phyloP scores from a whole-genome alignment of 2,797 vertebrate species.

The Syngnathus rostellatus region DNA sequence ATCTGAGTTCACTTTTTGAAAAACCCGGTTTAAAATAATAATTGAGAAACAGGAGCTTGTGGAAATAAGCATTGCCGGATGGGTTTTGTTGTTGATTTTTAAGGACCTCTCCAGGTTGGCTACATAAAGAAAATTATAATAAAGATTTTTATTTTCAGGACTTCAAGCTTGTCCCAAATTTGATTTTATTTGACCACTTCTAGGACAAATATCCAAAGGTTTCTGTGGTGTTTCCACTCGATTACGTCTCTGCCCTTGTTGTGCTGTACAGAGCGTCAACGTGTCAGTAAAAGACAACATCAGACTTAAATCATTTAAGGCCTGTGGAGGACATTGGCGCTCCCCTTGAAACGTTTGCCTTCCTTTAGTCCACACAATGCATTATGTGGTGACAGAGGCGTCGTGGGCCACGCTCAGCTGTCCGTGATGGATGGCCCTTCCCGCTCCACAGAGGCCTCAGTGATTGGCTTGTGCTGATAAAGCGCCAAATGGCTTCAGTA shows the following conservation, averaged over 20 bases:
- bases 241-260: neutral
- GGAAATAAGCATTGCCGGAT: no score
- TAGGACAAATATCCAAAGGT: constrained; percentile 5
- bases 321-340: constrained; percentile 35
- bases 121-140: no score
- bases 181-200: neutral
- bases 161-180: no score
- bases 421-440: constrained; percentile 50
- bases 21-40: neutral
- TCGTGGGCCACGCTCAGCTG: constrained; percentile 29
- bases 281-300: constrained; percentile 7
- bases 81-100: neutral
- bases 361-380: constrained; percentile 33
- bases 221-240: constrained; percentile 7
- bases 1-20: constrained; percentile 16
- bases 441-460: constrained; percentile 26
- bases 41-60: neutral
- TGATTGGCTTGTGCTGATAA: constrained; percentile 53
- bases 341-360: constrained; percentile 26
- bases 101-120: neutral
- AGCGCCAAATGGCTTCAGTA: constrained; percentile 44
- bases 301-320: constrained; percentile 33
- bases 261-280: neutral
- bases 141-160: no score
- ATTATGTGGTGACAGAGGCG: constrained; percentile 48